Evolutionary conservation across 2,797 vertebrate species (phyloP).

Genomic region (Petrocephalus sullivani): DNA sequence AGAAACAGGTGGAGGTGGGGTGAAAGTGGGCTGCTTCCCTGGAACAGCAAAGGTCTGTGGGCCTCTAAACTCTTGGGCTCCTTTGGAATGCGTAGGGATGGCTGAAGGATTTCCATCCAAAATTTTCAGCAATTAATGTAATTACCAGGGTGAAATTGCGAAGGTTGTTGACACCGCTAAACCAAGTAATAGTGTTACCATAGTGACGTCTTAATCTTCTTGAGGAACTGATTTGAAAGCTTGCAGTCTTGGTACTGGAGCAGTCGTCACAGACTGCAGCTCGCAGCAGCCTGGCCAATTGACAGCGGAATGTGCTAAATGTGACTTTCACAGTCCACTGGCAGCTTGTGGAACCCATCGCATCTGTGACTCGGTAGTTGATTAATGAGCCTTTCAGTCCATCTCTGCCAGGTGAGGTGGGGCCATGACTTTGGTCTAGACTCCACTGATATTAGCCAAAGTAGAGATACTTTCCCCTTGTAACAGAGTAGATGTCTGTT

Average conservation of each 20-base stretch:
- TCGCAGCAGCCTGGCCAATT: slow-evolving; percentile 54
- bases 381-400: slow-evolving; percentile 98
- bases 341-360: slow-evolving; percentile 88
- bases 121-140: not conserved
- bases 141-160: not conserved
- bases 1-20: slow-evolving; percentile 3
- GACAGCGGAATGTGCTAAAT: slow-evolving; percentile 80
- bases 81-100: not conserved
- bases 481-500: not conserved
- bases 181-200: not conserved
- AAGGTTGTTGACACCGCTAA: not conserved
- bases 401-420: slow-evolving; percentile 79
- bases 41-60: not conserved
- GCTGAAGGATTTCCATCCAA: not conserved
- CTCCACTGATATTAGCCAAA: slow-evolving; percentile 67
- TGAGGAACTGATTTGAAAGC: not conserved
- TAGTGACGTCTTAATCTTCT: not conserved
- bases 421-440: slow-evolving; percentile 83
- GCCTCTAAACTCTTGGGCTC: not conserved
- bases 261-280: not conserved
- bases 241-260: not conserved
- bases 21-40: not conserved
- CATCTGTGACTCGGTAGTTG: slow-evolving; percentile 90
- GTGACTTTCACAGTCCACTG: slow-evolving; percentile 99
- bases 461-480: not conserved